Percentiles rank a stretch among this genome's conserved stretches.
phyloP scores from a whole-genome alignment of 1,140 invertebrate genomes.

The Hyphantria cunea region DNA sequence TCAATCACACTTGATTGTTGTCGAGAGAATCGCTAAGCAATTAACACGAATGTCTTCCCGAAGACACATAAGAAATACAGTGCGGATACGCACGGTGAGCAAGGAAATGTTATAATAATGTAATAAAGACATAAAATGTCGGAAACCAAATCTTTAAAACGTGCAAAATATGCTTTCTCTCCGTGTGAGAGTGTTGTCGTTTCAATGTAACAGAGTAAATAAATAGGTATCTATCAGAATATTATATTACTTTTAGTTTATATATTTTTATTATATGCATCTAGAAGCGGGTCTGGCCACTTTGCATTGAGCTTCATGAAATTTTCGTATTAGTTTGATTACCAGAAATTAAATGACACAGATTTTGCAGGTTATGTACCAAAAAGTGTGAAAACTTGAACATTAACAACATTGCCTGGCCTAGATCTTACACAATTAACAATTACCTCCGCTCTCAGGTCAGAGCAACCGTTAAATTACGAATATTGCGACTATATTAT shows the following conservation, averaged over 20 bases:
- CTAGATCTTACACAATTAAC: slow-evolving; percentile 41
- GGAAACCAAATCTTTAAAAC: not conserved
- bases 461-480: slow-evolving; percentile 36
- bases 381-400: slow-evolving; percentile 12
- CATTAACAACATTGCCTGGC: slow-evolving; percentile 12
- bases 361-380: slow-evolving; percentile 2
- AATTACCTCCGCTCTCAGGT: slow-evolving; percentile 33
- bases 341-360: slow-evolving; percentile 9
- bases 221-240: not conserved
- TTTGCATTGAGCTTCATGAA: too few relatives aligned
- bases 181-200: not conserved
- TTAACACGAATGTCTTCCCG: slow-evolving; percentile 56
- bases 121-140: slow-evolving; percentile 1
- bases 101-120: slow-evolving; percentile 13
- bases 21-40: slow-evolving; percentile 55
- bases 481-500: slow-evolving; percentile 35
- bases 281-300: not conserved
- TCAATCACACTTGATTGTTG: slow-evolving; percentile 53
- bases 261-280: too few relatives aligned
- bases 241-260: too few relatives aligned
- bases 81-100: slow-evolving; percentile 8
- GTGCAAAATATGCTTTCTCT: slow-evolving; percentile 11
- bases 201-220: too few relatives aligned
- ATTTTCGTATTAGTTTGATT: too few relatives aligned
- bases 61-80: slow-evolving; percentile 20